Evolutionary conservation across 2,797 vertebrate genomes (phyloP).

Genomic region (Diplodus puntazzo): DNA sequence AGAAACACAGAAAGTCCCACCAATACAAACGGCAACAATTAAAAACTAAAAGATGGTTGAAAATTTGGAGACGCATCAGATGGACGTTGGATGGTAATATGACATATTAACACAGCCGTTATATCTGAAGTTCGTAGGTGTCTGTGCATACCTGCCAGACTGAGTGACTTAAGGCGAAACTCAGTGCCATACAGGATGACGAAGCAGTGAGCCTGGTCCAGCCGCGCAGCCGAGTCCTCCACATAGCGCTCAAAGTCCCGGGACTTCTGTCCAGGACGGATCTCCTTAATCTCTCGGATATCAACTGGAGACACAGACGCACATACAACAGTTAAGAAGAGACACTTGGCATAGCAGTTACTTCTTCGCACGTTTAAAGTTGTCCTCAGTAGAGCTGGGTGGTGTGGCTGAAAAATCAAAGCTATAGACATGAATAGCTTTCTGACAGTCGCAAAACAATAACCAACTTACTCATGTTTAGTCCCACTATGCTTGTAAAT

Average conservation of each 20-base stretch:
- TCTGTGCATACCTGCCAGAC: slow-evolving; percentile 90
- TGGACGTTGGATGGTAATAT: not conserved
- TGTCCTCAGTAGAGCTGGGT: not conserved
- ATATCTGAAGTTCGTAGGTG: not conserved
- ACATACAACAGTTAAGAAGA: slow-evolving; percentile 28
- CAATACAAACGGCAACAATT: not conserved
- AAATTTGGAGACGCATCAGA: not conserved
- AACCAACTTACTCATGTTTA: not conserved
- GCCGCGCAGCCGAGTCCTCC: slow-evolving; percentile 91
- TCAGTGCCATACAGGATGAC: slow-evolving; percentile 96
- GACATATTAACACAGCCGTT: not conserved
- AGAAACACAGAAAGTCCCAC: not conserved
- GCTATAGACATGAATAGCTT: not conserved
- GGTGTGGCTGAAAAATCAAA: not conserved
- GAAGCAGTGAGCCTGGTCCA: slow-evolving; percentile 93
- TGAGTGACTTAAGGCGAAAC: slow-evolving; percentile 97
- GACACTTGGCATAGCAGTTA: not conserved
- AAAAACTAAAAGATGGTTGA: not conserved
- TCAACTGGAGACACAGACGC: slow-evolving; percentile 87
- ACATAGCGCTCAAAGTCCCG: slow-evolving; percentile 97
- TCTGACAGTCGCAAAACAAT: not conserved
- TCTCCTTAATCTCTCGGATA: slow-evolving; percentile 98
- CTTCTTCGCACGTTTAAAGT: not conserved
- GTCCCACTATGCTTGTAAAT: not conserved
- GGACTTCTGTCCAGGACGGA: slow-evolving; percentile 93